These are phyloP conservation scores for Pyrocephalus nanus DNA, from an alignment of 2,797 vertebrate species.

Conservation along the genomic window DNA sequence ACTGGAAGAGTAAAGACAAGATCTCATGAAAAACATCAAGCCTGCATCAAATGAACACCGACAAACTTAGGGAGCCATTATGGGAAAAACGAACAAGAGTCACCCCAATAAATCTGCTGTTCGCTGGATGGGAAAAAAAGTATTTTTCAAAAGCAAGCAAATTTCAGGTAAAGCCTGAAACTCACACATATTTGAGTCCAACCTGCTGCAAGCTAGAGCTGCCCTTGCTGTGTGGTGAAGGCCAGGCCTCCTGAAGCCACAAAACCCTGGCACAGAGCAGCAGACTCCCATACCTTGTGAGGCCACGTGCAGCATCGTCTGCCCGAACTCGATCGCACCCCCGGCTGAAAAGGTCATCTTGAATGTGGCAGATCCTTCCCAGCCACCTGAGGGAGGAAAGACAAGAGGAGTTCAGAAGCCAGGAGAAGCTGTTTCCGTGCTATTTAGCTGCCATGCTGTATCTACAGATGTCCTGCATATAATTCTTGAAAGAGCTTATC, in stretches of 20 bases:
- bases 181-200: neutral
- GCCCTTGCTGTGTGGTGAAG: neutral
- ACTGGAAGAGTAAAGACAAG: constrained; percentile 77
- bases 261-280: neutral
- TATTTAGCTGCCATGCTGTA: neutral
- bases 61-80: neutral
- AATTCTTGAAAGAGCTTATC: neutral
- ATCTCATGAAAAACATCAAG: neutral
- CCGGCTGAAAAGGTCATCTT: constrained; percentile 89
- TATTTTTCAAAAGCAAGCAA: neutral
- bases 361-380: constrained; percentile 89
- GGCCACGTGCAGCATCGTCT: constrained; percentile 93
- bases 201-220: neutral
- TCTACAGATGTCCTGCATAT: neutral
- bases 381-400: constrained; percentile 83
- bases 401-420: neutral
- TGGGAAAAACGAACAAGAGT: neutral
- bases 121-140: neutral
- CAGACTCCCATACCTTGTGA: constrained; percentile 84
- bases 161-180: neutral
- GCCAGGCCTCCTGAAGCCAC: neutral
- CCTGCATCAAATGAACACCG: neutral
- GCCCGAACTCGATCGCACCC: constrained; percentile 97
- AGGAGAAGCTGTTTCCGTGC: neutral
- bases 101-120: neutral